These are phyloP conservation scores for Diglossa cyanea DNA, from an alignment of 2,797 vertebrate species.

Conservation along the genomic window DNA sequence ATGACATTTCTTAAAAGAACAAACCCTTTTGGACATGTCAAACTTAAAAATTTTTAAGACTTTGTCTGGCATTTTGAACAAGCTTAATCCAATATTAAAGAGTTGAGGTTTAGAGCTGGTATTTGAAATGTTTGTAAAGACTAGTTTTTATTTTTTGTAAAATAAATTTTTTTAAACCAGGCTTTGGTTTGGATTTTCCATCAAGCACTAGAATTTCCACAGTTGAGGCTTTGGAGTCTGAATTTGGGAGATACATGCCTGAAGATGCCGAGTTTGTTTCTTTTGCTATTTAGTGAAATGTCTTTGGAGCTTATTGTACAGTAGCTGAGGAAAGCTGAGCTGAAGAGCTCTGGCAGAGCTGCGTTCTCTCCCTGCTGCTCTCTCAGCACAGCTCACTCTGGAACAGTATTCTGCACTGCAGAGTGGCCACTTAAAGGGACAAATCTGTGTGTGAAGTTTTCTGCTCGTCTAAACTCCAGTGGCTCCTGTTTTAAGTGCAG, in stretches of 20 bases:
- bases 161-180: slow-evolving; percentile 80
- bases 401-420: background rate
- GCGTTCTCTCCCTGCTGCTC: background rate
- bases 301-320: background rate
- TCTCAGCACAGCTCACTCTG: background rate
- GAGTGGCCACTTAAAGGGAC: background rate
- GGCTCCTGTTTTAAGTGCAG: fast-evolving
- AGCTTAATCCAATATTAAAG: slow-evolving; percentile 57
- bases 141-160: slow-evolving; percentile 84
- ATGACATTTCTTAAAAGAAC: background rate
- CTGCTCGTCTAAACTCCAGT: background rate
- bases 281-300: background rate
- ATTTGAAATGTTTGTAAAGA: slow-evolving; percentile 82
- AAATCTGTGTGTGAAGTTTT: background rate
- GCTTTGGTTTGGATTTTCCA: slow-evolving; percentile 34
- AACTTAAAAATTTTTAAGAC: slow-evolving; percentile 2
- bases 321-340: background rate
- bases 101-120: slow-evolving; percentile 71
- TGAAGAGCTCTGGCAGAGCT: background rate
- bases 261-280: background rate
- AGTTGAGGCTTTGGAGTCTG: background rate
- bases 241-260: background rate
- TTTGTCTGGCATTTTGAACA: slow-evolving; percentile 70
- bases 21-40: background rate
- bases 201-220: background rate